A percentile compares a stretch with the other conserved stretches of the same genome.
phyloP scores from a whole-genome alignment of 2,113 vertebrate genomes.

The Sakesphorus luctuosus region DNA sequence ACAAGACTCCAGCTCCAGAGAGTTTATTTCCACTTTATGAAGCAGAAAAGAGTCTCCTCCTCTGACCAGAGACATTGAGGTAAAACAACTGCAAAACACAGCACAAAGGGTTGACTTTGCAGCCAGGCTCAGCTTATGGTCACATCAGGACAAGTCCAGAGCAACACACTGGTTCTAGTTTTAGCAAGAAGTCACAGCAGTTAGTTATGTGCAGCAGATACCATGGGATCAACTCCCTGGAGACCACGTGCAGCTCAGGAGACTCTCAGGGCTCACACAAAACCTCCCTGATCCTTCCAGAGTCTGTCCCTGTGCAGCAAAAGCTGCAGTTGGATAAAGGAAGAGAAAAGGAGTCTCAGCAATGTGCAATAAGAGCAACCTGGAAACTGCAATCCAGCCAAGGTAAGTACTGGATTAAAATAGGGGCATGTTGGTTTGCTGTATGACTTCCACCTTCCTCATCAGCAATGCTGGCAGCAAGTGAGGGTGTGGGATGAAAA shows the following conservation, averaged over 20 bases:
- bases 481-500: background rate
- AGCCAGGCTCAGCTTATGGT: background rate
- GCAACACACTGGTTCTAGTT: background rate
- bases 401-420: background rate
- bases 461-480: background rate
- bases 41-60: background rate
- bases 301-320: background rate
- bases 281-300: background rate
- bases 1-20: background rate
- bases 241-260: background rate
- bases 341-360: background rate
- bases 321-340: background rate
- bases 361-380: background rate
- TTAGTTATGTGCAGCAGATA: background rate
- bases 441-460: background rate
- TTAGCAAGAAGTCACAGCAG: background rate
- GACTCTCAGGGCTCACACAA: background rate
- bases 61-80: accelerated
- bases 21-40: background rate
- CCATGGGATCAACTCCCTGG: background rate
- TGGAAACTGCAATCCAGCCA: background rate
- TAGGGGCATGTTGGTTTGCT: background rate
- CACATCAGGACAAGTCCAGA: background rate
- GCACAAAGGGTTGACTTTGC: background rate
- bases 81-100: background rate